Percentiles rank a stretch among this genome's conserved stretches.
These are phyloP conservation scores for Ptiloglossa arizonensis DNA, from an alignment of 1,140 invertebrate genomes.

Conservation along the genomic window DNA sequence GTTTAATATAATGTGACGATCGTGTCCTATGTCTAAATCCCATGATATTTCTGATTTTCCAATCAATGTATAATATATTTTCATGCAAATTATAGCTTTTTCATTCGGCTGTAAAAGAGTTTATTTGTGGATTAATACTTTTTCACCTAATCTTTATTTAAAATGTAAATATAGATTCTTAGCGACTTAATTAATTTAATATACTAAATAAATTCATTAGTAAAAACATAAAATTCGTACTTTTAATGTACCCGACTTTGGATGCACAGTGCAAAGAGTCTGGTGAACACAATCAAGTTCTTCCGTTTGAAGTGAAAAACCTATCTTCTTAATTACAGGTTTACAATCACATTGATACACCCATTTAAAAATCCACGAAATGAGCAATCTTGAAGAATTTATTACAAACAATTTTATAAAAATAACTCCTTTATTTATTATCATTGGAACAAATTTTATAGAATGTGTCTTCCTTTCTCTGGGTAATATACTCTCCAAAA, in stretches of 20 bases:
- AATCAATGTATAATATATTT: slow-evolving; percentile 25
- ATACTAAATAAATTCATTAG: background rate
- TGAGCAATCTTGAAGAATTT: slow-evolving; percentile 53
- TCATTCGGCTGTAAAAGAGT: slow-evolving; percentile 23
- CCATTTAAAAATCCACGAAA: slow-evolving; percentile 61
- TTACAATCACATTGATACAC: slow-evolving; percentile 62
- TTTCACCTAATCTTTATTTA: background rate
- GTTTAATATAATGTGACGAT: slow-evolving; percentile 69
- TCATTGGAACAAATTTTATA: slow-evolving; percentile 55
- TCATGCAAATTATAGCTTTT: slow-evolving; percentile 26
- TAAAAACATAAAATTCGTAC: slow-evolving; percentile 45
- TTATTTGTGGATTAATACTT: slow-evolving; percentile 7
- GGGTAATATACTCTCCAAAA: slow-evolving; percentile 56
- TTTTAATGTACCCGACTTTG: slow-evolving; percentile 58
- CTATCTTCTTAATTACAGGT: slow-evolving; percentile 51
- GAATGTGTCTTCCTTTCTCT: slow-evolving; percentile 41
- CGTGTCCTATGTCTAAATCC: slow-evolving; percentile 66
- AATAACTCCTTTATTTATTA: slow-evolving; percentile 50
- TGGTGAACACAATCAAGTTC: slow-evolving; percentile 62
- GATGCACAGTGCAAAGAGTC: slow-evolving; percentile 55
- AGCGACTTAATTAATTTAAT: background rate
- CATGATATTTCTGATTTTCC: slow-evolving; percentile 59
- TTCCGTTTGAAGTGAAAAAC: slow-evolving; percentile 36
- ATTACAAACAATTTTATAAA: slow-evolving; percentile 65
- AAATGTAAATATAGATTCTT: background rate